Base-by-base conservation (phyloP, 2,797 vertebrate genomes). In the Esox masquinongy region DNA sequence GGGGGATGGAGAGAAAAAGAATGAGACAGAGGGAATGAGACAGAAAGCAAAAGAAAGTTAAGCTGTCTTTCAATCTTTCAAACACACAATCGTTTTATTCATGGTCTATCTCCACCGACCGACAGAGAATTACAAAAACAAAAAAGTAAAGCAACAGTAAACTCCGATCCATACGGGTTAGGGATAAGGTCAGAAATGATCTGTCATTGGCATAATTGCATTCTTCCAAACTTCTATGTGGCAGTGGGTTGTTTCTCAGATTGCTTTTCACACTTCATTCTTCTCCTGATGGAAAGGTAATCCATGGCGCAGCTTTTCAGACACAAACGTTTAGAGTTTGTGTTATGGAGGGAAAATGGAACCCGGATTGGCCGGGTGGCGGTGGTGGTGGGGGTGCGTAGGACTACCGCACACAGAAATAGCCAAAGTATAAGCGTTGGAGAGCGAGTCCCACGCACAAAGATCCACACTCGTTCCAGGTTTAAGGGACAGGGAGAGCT, bases 241-340 rank as follows among this genome's bases (percentile, higher is more conserved):
- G 79, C 31, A 76, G 83, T 84, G 82, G 74, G 83, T 69, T 75
- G 66, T 80, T 84, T 82, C 83, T 85, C 84, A 90, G 90, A 93
- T 93, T 93, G 91, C 91, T 92, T 94, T 92, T 91, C 91, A 91
- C 91, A 91, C 91, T 90, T 90, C 88, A 89, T 92, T 91, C 88
- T 91, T 88, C 79, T 77, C 71, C 78, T 90, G 90, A 92, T 91
- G 83, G 90, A 92, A 91, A 91, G 88, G 90, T 91, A 91, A 91
- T 92, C 91, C 90, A 78, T 64, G 72, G 68, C 34, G 74, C 82
- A 66, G 39, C 75, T 79, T 61, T 1, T 49, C 77, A 85, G 86
- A 91, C 86, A 88, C 84, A 85, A 87, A 90, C 83, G 83, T 88
- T 84, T 86, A 85, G 70, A 67, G 79, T 61, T 14, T 74, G 70